These are phyloP conservation scores for Fregata magnificens DNA, from an alignment of 2,113 vertebrate genomes.

Conservation along the genomic window DNA sequence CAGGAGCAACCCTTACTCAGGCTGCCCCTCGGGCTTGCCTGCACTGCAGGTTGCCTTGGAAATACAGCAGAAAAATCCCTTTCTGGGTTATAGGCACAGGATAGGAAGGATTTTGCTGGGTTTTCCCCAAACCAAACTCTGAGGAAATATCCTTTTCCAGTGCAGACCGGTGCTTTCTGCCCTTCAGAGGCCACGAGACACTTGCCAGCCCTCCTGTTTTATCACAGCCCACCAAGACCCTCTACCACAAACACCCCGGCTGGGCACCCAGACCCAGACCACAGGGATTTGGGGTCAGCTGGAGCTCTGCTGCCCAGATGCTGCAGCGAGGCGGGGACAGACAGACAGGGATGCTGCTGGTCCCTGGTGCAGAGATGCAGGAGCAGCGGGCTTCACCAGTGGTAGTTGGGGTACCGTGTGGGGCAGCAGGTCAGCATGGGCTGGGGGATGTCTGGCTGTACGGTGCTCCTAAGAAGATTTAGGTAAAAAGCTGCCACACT, in stretches of 20 bases:
- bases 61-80: background rate
- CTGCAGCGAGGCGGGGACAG: rapidly evolving
- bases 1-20: background rate
- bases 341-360: background rate
- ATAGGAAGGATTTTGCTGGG: background rate
- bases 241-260: background rate
- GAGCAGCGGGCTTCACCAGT: background rate
- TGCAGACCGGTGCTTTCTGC: background rate
- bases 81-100: no score
- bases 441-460: background rate
- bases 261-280: rapidly evolving
- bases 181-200: background rate
- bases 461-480: background rate
- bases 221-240: background rate
- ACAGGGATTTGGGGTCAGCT: rapidly evolving
- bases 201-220: background rate
- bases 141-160: background rate
- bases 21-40: background rate
- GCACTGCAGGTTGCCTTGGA: rapidly evolving
- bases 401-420: background rate
- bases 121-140: background rate
- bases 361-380: background rate
- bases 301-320: background rate
- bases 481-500: rapidly evolving
- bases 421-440: background rate